A percentile compares a stretch with the other conserved stretches of the same genome.
Evolutionary conservation across 1,140 invertebrate genomes (phyloP).

Genomic region (Atta cephalotes): DNA sequence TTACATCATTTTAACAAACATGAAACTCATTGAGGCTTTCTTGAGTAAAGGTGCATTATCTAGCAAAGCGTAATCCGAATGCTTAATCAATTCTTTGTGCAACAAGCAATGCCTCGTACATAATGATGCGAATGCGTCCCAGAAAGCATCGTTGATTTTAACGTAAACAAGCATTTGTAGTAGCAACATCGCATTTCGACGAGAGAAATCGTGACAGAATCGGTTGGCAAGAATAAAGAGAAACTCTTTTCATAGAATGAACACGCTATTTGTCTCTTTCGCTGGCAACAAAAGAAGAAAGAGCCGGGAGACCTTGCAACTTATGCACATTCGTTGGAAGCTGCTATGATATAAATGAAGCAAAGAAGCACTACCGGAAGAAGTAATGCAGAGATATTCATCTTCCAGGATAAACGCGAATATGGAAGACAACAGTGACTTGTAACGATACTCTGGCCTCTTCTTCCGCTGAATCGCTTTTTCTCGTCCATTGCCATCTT

Average conservation of each 20-base stretch:
- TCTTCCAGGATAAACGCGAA: slow-evolving; percentile 55
- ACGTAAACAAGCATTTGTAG: slow-evolving; percentile 31
- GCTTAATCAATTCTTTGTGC: slow-evolving; percentile 40
- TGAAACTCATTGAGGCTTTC: slow-evolving; percentile 3
- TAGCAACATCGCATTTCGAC: not conserved
- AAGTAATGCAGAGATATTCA: slow-evolving; percentile 53
- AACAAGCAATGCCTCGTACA: not conserved
- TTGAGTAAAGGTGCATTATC: slow-evolving; percentile 18
- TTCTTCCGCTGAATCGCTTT: slow-evolving; percentile 25
- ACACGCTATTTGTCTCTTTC: slow-evolving; percentile 52
- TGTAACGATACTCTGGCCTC: slow-evolving; percentile 5
- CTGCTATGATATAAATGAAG: slow-evolving; percentile 36
- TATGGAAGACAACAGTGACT: slow-evolving; percentile 45
- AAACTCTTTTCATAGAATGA: slow-evolving; percentile 27
- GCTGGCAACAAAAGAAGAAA: slow-evolving; percentile 11
- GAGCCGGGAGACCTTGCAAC: slow-evolving; percentile 10
- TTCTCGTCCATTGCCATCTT: not conserved
- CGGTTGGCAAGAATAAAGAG: not conserved
- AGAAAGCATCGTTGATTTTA: slow-evolving; percentile 32
- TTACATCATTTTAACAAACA: not conserved
- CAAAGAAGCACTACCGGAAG: slow-evolving; percentile 31
- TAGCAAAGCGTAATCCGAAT: not conserved
- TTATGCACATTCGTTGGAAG: slow-evolving; percentile 37
- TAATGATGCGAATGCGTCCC: slow-evolving; percentile 12
- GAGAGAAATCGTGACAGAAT: slow-evolving; percentile 15